A percentile compares a stretch with the other conserved stretches of the same genome.
These are phyloP conservation scores for Ethmia dodecea DNA, from an alignment of 2,888 invertebrate genomes.

Conservation along the genomic window DNA sequence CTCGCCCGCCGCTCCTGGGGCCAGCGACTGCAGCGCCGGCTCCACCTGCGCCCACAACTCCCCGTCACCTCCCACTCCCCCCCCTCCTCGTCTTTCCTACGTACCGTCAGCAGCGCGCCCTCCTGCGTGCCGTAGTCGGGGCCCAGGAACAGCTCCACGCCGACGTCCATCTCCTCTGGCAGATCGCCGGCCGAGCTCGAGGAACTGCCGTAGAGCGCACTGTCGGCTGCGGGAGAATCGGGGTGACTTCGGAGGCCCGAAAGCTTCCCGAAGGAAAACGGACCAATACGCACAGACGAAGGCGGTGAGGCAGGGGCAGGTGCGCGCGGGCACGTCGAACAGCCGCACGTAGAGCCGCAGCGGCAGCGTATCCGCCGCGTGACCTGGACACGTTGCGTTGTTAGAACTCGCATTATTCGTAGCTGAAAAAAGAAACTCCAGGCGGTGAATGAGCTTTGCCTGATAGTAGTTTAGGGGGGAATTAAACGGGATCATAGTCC, in stretches of 20 bases:
- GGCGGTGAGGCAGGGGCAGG: slow-evolving; percentile 29
- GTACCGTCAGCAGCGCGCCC: slow-evolving; percentile 6
- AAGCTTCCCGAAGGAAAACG: background rate
- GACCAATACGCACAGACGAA: slow-evolving; percentile 19
- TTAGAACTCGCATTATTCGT: background rate
- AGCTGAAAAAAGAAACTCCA: too few species aligned
- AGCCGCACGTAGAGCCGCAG: slow-evolving; percentile 49
- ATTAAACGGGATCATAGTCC: too few species aligned
- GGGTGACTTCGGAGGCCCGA: background rate
- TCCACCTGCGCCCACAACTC: slow-evolving; percentile 24
- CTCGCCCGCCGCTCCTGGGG: slow-evolving; percentile 23
- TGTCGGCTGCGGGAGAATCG: background rate
- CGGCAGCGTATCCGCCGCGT: slow-evolving; percentile 30
- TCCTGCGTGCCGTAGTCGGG: slow-evolving; percentile 42
- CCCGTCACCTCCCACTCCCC: background rate
- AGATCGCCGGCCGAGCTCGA: background rate
- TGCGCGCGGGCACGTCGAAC: slow-evolving; percentile 27
- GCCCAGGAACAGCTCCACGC: slow-evolving; percentile 40
- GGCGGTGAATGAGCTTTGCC: too few species aligned
- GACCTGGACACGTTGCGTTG: too few species aligned
- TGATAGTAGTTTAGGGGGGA: too few species aligned
- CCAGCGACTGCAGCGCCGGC: slow-evolving; percentile 24
- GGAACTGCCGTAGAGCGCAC: background rate
- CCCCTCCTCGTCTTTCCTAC: background rate
- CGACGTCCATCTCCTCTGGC: slow-evolving; percentile 39